Evolutionary conservation across 2,797 vertebrate species (phyloP), one percentile per base, ranked within the genome.

Genomic region (Lacerta agilis): DNA sequence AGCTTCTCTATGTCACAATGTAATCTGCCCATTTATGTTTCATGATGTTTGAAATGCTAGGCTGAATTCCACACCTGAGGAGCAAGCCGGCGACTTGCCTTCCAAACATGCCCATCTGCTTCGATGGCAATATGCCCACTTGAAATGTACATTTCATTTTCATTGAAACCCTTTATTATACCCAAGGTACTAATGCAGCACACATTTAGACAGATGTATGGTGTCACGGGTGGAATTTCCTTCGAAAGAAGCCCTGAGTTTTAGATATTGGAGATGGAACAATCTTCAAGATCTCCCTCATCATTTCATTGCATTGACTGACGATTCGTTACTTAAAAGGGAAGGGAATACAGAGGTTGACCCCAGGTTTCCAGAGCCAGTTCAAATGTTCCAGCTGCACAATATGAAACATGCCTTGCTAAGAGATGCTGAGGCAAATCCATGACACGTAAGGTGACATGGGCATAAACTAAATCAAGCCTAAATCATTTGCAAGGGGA

Each of bases 71-170:
- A 87, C 90, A 94, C 94, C 95, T 86, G 92, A 95, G 93, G 93
- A 95, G 92, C 91, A 93, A 93, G 92, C 91, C 93, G 92, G 87
- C 92, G 89, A 89, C 85, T 90, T 90, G 82, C 92, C 92, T 94
- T 94, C 94, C 94, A 93, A 92, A 91, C 95, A 94, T 90, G 85
- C 81, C 94, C 95, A 96, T 96, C 95, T 96, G 95, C 91, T 95
- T 84, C 92, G 82, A 92, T 95, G 94, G 95, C 94, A 94, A 87
- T 89, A 87, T 88, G 95, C 94, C 94, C 91, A 91, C 91, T 93
- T 91, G 91, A 92, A 94, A 93, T 92, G 23, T 45, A 43, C 79
- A 76, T 75, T 94, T 66, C 33, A 55, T 66, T 64, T 94, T 92
- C 91, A 87, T 86, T 94, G 94, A 92, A 93, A 93, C 92, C 83